These are phyloP conservation scores for Aldabrachelys gigantea DNA, from an alignment of 2,113 vertebrate species.

Conservation along the genomic window DNA sequence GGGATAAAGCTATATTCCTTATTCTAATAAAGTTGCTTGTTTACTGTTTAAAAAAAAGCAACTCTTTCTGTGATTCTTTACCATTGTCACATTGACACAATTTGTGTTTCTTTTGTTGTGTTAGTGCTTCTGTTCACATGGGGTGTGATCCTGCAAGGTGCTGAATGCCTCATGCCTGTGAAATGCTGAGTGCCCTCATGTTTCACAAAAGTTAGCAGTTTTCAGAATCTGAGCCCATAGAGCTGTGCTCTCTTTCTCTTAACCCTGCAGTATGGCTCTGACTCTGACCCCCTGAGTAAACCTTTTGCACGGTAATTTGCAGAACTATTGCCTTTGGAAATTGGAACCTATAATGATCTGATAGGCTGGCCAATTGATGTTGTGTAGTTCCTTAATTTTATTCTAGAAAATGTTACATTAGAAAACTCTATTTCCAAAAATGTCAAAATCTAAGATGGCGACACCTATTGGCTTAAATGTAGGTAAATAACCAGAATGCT, in stretches of 20 bases:
- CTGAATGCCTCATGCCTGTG: neutral
- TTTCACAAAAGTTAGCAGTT: neutral
- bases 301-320: neutral
- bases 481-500: neutral
- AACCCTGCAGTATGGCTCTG: neutral
- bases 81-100: neutral
- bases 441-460: neutral
- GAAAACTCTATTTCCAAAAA: neutral
- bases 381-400: neutral
- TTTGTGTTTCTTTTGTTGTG: neutral
- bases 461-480: neutral
- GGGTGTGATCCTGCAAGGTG: neutral
- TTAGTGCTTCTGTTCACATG: neutral
- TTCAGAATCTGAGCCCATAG: neutral
- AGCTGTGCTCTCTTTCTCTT: accelerated
- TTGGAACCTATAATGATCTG: neutral
- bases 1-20: accelerated
- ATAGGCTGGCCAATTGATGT: neutral
- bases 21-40: neutral
- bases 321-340: neutral
- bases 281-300: neutral
- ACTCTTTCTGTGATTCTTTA: neutral
- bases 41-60: neutral
- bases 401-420: neutral
- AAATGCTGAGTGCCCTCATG: neutral